Evolutionary conservation across 2,797 vertebrate genomes (phyloP), one percentile per base, ranked within the genome.

Genomic region (Ammospiza maritima): DNA sequence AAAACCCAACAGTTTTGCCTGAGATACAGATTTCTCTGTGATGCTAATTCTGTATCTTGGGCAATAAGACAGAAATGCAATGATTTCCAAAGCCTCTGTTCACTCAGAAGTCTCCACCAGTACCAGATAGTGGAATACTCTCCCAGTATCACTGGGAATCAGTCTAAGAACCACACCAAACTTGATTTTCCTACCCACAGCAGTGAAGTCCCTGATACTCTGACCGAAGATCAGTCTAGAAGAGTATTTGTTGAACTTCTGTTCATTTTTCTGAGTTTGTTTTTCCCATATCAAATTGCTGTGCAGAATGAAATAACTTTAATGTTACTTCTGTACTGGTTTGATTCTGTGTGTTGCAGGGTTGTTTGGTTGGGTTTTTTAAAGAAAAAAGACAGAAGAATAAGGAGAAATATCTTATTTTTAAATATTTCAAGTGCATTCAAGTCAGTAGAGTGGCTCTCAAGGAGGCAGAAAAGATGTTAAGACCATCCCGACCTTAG

Each of bases 11-110:
- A 2, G 5, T 18, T 67, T 67, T 80, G 16, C 30, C n/a, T 80
- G 44, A 48, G 44, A 58, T 23, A 23, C 0, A 0, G 15, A 29
- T 18, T 67, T 67, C 2, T n/a, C 16, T 23, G 27, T 60, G 42
- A 74, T 65, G 51, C 34, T 67, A n/a, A 36, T 61, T 65, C 32
- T 65, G 13, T 70, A 38, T 85, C 76, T 85, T 69, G 71, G 57
- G 30, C 40, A 67, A 1, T 23, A 56, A 80, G 54, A 51, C 21
- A 42, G 56, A 54, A 84, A 38, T 34, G 13, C 22, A 66, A 14
- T 73, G 4, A 64, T 82, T 71, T 85, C 30, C 50, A n/a, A 53
- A 84, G 40, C 38, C 17, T 71, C n/a, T 73, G 25, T 76, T 90
- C 40, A 30, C 47, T 75, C 54, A 75, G 45, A 22, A 53, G 16